Conservation (phyloP, 2,797 vertebrate species). For the Syndactyla subalaris region DNA sequence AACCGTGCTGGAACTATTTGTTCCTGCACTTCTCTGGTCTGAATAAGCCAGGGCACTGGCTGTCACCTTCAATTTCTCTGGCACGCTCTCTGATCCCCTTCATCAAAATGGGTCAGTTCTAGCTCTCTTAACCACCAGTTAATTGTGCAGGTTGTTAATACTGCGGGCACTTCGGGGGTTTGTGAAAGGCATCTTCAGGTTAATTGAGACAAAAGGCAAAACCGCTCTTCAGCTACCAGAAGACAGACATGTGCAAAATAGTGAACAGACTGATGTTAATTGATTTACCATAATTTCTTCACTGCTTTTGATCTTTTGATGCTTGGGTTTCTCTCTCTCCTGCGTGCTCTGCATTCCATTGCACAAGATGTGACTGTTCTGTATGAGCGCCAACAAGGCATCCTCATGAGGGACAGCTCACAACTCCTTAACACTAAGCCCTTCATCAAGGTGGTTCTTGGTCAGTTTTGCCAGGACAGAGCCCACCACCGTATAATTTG, state of each 20-base stretch:
- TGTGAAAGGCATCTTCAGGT: not conserved
- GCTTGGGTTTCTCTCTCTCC: not conserved
- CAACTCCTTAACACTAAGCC: not conserved
- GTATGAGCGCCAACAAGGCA: not conserved
- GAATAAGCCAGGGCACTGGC: conserved; percentile 49
- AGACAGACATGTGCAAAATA: not conserved
- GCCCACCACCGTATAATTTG: not conserved
- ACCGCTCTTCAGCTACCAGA: not conserved
- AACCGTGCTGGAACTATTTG: conserved; percentile 5
- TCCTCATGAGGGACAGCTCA: not conserved
- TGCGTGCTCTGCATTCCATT: not conserved
- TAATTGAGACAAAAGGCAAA: not conserved
- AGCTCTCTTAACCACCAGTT: not conserved
- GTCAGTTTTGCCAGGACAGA: not conserved
- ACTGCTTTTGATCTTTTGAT: not conserved
- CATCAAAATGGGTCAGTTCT: conserved; percentile 17
- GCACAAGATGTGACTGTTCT: accelerated
- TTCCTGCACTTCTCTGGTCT: conserved; percentile 21
- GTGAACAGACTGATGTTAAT: not conserved
- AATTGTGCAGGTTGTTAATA: not conserved
- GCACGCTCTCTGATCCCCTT: not conserved
- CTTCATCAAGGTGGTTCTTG: not conserved
- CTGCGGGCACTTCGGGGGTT: not conserved
- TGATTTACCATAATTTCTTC: not conserved
- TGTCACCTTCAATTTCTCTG: conserved; percentile 34